These are phyloP conservation scores for Dexiosoma caninum DNA, from an alignment of 2,888 invertebrate species.

Conservation along the genomic window DNA sequence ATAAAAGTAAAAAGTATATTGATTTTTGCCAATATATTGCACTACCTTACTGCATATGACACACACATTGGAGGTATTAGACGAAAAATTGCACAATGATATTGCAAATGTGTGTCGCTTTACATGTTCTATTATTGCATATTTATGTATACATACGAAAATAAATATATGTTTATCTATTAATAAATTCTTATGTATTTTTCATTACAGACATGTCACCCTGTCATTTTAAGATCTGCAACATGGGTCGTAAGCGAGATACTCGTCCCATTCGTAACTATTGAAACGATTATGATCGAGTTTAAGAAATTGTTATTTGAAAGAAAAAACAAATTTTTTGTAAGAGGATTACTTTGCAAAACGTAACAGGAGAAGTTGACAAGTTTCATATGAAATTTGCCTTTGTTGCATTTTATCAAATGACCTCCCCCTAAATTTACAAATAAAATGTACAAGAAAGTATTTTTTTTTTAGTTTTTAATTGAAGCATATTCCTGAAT, in stretches of 20 bases:
- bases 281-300: neutral
- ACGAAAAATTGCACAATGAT: too few species aligned
- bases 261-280: constrained; percentile 63
- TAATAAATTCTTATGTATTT: neutral
- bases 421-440: neutral
- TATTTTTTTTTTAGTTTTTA: constrained; percentile 43
- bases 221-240: constrained; percentile 85
- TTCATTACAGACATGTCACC: constrained; percentile 81
- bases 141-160: too few species aligned
- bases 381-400: too few species aligned
- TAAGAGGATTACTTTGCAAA: too few species aligned
- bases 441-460: constrained; percentile 37
- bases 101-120: too few species aligned
- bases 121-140: too few species aligned
- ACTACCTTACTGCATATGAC: too few species aligned
- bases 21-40: too few species aligned
- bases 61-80: too few species aligned
- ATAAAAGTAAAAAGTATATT: too few species aligned
- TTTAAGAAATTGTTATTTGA: neutral
- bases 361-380: too few species aligned
- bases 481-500: neutral
- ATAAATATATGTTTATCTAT: neutral
- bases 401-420: too few species aligned
- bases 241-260: constrained; percentile 82
- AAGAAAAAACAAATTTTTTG: neutral